Conservation (phyloP, 2,113 vertebrate genomes). For the Elaphurus davidianus region DNA sequence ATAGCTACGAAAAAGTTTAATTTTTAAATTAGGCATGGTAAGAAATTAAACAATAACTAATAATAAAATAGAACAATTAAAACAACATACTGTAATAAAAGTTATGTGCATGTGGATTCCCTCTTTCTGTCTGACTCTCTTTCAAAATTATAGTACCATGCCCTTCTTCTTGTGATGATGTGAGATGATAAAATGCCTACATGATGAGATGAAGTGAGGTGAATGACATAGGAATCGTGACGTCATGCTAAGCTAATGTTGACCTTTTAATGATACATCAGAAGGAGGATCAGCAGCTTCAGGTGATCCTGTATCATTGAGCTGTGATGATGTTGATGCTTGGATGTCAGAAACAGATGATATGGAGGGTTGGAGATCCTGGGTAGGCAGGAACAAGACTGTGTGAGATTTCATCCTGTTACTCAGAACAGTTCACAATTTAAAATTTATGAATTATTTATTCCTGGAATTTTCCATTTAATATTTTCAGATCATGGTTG, state of each 20-base stretch:
- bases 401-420: background rate
- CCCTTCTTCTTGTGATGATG: background rate
- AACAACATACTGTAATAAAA: background rate
- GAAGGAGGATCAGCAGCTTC: background rate
- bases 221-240: background rate
- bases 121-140: background rate
- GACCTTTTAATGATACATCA: background rate
- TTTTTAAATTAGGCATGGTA: background rate
- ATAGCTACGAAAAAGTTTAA: background rate
- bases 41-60: background rate
- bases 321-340: background rate
- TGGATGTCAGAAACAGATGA: background rate
- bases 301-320: background rate
- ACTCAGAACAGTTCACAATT: background rate
- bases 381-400: background rate
- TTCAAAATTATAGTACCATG: background rate
- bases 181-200: background rate
- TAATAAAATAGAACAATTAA: background rate
- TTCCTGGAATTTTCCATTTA: background rate
- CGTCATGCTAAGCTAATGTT: background rate
- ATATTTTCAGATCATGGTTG: background rate
- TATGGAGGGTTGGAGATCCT: background rate
- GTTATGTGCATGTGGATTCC: background rate
- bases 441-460: background rate
- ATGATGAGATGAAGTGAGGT: background rate